A percentile compares a stretch with the other conserved stretches of the same genome.
Evolutionary conservation across 2,113 vertebrate species (phyloP).

Genomic region (Neolamprologus sp.): DNA sequence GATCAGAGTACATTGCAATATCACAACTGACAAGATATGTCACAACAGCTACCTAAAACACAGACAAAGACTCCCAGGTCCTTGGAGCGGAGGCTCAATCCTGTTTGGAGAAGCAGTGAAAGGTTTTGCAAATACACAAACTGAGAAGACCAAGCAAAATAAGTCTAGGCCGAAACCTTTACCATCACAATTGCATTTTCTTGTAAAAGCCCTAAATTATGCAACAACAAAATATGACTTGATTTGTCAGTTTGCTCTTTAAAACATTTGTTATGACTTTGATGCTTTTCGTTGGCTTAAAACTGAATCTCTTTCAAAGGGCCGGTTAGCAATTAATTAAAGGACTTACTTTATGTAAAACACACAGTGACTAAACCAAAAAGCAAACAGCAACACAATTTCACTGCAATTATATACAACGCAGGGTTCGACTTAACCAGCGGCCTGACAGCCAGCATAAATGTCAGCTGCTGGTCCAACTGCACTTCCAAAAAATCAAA

Average conservation of each 20-base stretch:
- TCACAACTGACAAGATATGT: not conserved
- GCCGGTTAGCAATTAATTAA: not conserved
- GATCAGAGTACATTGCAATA: not conserved
- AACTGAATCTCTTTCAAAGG: not conserved
- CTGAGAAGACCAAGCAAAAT: not conserved
- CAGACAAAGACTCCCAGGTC: not conserved
- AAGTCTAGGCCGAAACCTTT: not conserved
- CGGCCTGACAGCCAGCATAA: not conserved
- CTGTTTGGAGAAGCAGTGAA: not conserved
- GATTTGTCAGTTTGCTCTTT: not conserved
- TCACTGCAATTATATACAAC: not conserved
- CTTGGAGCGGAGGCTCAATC: not conserved
- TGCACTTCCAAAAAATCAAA: not conserved
- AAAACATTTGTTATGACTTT: not conserved
- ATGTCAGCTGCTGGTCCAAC: not conserved
- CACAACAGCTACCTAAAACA: not conserved
- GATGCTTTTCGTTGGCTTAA: not conserved
- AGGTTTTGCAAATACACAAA: not conserved
- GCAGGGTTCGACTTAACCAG: not conserved
- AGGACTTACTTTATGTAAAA: not conserved
- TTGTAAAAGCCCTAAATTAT: not conserved
- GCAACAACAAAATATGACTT: not conserved
- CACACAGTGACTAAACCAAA: not conserved
- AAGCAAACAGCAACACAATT: not conserved
- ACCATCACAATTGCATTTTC: not conserved